Evolutionary conservation across 2,888 invertebrate genomes (phyloP), one percentile per base, ranked within the genome.

Genomic region (Andrena praecox): DNA sequence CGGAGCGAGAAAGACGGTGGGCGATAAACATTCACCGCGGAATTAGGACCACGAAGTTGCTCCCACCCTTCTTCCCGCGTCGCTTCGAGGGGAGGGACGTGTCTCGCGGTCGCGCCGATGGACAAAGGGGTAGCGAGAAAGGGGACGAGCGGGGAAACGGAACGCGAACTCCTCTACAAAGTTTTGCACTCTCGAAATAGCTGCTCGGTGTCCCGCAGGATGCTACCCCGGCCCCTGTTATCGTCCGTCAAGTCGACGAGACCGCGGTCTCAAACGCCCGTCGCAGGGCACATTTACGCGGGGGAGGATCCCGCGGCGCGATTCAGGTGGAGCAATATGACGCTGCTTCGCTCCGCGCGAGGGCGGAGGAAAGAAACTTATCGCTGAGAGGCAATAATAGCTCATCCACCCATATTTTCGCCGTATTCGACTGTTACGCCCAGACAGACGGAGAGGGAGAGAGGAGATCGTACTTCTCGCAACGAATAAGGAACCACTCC

Each of bases 101-200:
- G 68, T 73, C 68, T 31, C 59, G 27, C 6, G 31, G 27, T 27
- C 35, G 35, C 35, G 35, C 35, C 56, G 62, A 63, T 66, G 50
- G 33, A 69, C 29, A 71, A 66, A 71, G 31, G 64, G 69, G 12
- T 7, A 50, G n/a, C 12, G 24, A 56, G 33, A 68, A 75, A 71
- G 27, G 31, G 24, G 16, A 10, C 6, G 31, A 27, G 16, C 52
- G 50, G 33, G 66, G 5, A 67, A 50, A 62, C 70, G 54, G 62
- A 60, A 50, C 52, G 42, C 69, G 63, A 81, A 76, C 77, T 82
- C 62, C 71, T 52, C 60, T 50, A 75, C 77, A 80, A 87, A 83
- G 87, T 88, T 87, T 80, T 77, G 82, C 83, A 86, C 87, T 88
- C 78, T 83, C 74, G 77, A 85, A 88, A 85, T 87, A 85, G 82